Base-by-base conservation (phyloP, 1,140 invertebrate genomes). In the Formica selysi region DNA sequence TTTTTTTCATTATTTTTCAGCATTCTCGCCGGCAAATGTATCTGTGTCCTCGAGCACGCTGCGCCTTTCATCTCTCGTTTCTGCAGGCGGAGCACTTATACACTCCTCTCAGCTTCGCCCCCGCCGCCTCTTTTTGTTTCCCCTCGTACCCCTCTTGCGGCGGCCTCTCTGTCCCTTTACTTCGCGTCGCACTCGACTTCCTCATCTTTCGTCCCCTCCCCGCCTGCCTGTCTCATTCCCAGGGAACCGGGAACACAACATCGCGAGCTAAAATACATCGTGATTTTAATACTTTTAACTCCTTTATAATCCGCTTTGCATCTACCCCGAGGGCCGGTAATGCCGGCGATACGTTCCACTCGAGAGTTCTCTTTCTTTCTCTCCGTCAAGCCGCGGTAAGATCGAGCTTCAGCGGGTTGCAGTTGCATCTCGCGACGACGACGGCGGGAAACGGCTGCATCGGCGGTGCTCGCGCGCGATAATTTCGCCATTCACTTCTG, bases 231-330 rank as follows among this genome's bases (percentile, higher is more conserved):
- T 85, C 81, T 83, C 65, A 73, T 86, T 83, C 80, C 79, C 81
- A 78, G 78, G 87, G 87, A 78, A 80, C 87, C 67, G 41, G 13
- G 54, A 73, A 29, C 67, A 83, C 89, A 78, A 74, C 38, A 54
- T 36, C 41, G 51, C 64, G 85, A 91, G 86, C 87, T 93, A 91
- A 93, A 93, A 93, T 94, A 92, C 92, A 91, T 93, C 89, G 90
- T 94, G 91, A 94, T 95, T 95, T 94, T 94, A 93, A 95, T 94
- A 94, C 94, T 94, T 94, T 95, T 92, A 93, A 94, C 93, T 92
- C 90, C 89, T 92, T 93, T 91, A 91, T 94, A 94, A 95, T 95
- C 94, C 91, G 93, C 93, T 94, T 93, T 93, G 64, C 89, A 71
- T 62, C 85, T 85, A 83, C 85, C 51, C 80, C 38, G 76, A 80